Evolutionary conservation across 1,140 invertebrate species (phyloP), one percentile per base, ranked within the genome.

Genomic region (Leptoteleia sp.): DNA sequence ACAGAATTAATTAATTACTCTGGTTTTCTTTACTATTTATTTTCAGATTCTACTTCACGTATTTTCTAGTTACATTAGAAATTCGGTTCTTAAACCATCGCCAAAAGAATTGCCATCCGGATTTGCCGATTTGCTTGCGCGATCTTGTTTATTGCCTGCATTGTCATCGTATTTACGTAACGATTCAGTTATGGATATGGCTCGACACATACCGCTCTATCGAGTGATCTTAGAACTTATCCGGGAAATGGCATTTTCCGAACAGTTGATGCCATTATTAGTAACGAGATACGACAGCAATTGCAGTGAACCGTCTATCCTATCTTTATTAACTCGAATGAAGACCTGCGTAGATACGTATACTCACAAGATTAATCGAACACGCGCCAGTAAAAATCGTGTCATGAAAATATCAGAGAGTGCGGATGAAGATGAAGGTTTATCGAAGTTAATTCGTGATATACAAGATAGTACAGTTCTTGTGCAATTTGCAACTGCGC

Each of bases 141-240:
- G 94, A 80, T 97, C 96, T 16, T 96, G 96, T 80, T 90, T 98
- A 1, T 91, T 98, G 31, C 94, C 96, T 12, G 96, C 96, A 7
- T 92, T 98, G 4, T 95, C 95, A 62, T 97, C 96, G 0, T 98
- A 99, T 82, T 91, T 99, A 16, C 91, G 96, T 76, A 98, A 99
- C 83, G 97, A 98, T 87, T 98, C 97, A 89, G 96, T 98, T 45
- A 87, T 98, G 82, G 97, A 98, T 86, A 97, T 98, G 94, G 96
- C 97, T 4, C 92, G 96, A 7, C 96, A 98, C 87, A 96, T 98
- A 85, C 96, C 96, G 4, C 90, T 98, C 38, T 98, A 98, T 89
- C 92, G 94, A 83, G 93, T 96, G 19, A 92, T 97, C 62, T 87
- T 98, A 61, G 93, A 95, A 80, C 88, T 97, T 37, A 90, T 98